Base-by-base conservation (phyloP, 2,888 invertebrate genomes). In the Nymphalis c-album region DNA sequence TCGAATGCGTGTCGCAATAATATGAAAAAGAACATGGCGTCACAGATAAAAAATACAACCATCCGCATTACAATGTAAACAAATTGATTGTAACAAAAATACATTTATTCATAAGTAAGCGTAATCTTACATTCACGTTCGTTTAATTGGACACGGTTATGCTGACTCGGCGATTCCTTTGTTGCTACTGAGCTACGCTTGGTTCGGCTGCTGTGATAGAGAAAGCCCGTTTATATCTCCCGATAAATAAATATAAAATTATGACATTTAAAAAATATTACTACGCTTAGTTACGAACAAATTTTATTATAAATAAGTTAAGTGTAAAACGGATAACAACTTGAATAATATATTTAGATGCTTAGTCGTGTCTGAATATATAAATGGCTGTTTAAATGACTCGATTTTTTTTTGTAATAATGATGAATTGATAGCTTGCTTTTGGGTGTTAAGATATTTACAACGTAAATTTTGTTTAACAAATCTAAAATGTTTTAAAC, bases 161-260 rank as follows among this genome's bases (percentile, higher is more conserved):
- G 62, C 63, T 74, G 77, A 77, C 71, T 73, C 70, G 71, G 74
- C 71, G 46, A 18, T 70, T 71, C 68, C 58, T 71, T 74, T 74
- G 73, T 74, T 64, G 68, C 73, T 64, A 72, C 74, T 66, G 70
- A 59, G 69, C 70, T 74, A 73, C 74, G 72, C 73, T 66, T 13
- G 13, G 20, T 16, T 16, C 22, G 20, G 20, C 16, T 22, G 20
- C 22, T 51, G n/a, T 10, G 51, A 50, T 35, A 13, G 57, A 57
- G 16, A n/a, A 63, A 35, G 59, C 3, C 26, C 47, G 60, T 53
- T 61, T 55, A 47, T 66, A 66, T 31, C 13, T 31, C 35, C 63
- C 50, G 46, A 62, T 22, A 18, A 40, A 40, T 18, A 17, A 8
- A 13, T 8, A 10, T 40, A n/a, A 31, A 31, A 31, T 6, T 31